phyloP scores from a whole-genome alignment of 1,140 invertebrate genomes.

The Teleogryllus occipitalis region DNA sequence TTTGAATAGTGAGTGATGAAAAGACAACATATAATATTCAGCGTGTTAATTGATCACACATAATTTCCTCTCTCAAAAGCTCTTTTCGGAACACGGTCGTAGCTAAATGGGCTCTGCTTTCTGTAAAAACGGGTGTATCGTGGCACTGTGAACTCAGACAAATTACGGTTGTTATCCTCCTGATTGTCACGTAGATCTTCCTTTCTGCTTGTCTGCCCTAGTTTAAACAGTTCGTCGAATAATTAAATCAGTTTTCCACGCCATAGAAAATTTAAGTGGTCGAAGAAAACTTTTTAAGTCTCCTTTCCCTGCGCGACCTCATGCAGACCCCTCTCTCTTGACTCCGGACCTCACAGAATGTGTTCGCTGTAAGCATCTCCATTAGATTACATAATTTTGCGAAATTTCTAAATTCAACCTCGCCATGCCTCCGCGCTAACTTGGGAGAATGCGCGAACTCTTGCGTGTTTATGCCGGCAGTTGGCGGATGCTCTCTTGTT shows the following conservation, averaged over 20 bases:
- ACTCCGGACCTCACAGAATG: not conserved
- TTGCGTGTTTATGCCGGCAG: not conserved
- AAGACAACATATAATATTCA: too few species aligned
- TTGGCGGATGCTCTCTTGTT: not conserved
- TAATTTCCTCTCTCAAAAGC: too few species aligned
- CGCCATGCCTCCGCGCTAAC: not conserved
- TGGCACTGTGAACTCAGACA: too few species aligned
- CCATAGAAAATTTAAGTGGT: not conserved
- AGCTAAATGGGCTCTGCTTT: too few species aligned
- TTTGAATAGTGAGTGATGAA: too few species aligned
- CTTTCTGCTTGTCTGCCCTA: too few species aligned
- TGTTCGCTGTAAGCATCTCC: not conserved
- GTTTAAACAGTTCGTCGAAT: too few species aligned
- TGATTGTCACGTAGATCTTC: too few species aligned
- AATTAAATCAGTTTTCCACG: not conserved
- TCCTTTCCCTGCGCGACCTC: not conserved
- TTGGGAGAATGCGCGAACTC: not conserved
- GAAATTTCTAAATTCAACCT: not conserved
- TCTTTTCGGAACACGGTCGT: too few species aligned
- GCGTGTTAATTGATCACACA: too few species aligned
- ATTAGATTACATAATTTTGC: not conserved
- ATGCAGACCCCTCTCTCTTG: not conserved
- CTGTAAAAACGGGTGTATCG: too few species aligned
- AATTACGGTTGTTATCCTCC: too few species aligned
- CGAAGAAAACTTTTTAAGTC: not conserved